Evolutionary conservation across 2,888 invertebrate species (phyloP).

Genomic region (Chrysina gloriosa): DNA sequence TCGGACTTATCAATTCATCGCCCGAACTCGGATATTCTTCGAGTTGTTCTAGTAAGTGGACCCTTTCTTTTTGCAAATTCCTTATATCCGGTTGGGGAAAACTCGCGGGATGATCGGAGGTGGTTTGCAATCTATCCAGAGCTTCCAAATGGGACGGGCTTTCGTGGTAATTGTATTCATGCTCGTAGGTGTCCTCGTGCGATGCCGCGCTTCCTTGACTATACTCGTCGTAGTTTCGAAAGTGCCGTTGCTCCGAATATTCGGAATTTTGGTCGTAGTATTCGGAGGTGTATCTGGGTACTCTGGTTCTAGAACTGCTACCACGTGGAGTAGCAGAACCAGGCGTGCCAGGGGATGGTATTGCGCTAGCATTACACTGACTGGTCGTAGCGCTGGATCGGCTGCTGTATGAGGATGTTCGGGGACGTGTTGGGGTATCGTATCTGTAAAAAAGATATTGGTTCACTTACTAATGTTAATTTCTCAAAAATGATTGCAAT

Average conservation of each 20-base stretch:
- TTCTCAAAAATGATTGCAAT: too few relatives aligned
- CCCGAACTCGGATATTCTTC: constrained; percentile 79
- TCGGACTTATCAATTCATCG: constrained; percentile 75
- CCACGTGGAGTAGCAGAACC: constrained; percentile 63
- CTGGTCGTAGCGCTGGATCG: constrained; percentile 63
- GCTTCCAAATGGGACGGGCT: constrained; percentile 65
- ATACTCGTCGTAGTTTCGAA: constrained; percentile 79
- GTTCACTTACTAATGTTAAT: not conserved
- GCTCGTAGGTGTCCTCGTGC: constrained; percentile 71
- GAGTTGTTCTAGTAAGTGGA: constrained; percentile 76
- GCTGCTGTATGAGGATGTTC: constrained; percentile 69
- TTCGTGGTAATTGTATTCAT: constrained; percentile 65
- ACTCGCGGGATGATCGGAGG: constrained; percentile 51
- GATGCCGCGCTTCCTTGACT: constrained; percentile 76
- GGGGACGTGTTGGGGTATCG: constrained; percentile 71
- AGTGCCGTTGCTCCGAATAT: constrained; percentile 67
- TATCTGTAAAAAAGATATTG: constrained; percentile 62
- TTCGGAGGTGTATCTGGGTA: constrained; percentile 62
- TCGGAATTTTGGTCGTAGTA: constrained; percentile 62
- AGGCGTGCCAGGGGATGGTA: constrained; percentile 69
- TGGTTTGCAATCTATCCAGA: constrained; percentile 55
- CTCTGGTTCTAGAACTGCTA: constrained; percentile 65
- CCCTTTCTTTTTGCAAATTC: constrained; percentile 77
- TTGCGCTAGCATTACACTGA: constrained; percentile 64
- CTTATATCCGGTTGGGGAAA: constrained; percentile 71